phyloP scores from a whole-genome alignment of 2,888 invertebrate species.

The Phortica okadai region DNA sequence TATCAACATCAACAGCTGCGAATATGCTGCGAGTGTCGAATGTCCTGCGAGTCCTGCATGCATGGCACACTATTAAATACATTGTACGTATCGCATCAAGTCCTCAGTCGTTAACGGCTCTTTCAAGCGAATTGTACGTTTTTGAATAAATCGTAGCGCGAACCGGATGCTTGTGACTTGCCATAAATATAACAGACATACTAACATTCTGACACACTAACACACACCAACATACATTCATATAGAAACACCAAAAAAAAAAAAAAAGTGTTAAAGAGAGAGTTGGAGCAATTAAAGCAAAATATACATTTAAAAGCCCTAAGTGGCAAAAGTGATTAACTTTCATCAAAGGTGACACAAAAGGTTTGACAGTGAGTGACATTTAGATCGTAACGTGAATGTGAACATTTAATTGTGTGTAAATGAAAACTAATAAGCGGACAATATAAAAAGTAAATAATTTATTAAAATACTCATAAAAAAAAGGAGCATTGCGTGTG shows the following conservation, averaged over 20 bases:
- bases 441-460: background rate
- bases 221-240: background rate
- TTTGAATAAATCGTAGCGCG: constrained; percentile 24
- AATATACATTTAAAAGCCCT: constrained; percentile 8
- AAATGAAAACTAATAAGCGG: background rate
- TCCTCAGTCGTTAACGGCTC: constrained; percentile 69
- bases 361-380: background rate
- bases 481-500: background rate
- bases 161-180: constrained; percentile 17
- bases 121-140: constrained; percentile 62
- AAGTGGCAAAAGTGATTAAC: constrained; percentile 7
- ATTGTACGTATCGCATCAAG: constrained; percentile 50
- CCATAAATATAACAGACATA: no score
- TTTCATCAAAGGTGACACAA: background rate
- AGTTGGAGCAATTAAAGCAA: constrained; percentile 9
- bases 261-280: constrained; percentile 14
- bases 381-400: background rate
- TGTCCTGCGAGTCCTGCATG: constrained; percentile 33
- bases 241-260: constrained; percentile 2
- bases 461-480: background rate
- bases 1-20: constrained; percentile 22
- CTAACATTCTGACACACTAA: constrained; percentile 8
- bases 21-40: constrained; percentile 8
- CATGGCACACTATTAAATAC: constrained; percentile 55
- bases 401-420: background rate